Percentiles rank a stretch among this genome's conserved stretches.
Conservation (phyloP, 2,113 vertebrate genomes). For the Sorex fumeus region DNA sequence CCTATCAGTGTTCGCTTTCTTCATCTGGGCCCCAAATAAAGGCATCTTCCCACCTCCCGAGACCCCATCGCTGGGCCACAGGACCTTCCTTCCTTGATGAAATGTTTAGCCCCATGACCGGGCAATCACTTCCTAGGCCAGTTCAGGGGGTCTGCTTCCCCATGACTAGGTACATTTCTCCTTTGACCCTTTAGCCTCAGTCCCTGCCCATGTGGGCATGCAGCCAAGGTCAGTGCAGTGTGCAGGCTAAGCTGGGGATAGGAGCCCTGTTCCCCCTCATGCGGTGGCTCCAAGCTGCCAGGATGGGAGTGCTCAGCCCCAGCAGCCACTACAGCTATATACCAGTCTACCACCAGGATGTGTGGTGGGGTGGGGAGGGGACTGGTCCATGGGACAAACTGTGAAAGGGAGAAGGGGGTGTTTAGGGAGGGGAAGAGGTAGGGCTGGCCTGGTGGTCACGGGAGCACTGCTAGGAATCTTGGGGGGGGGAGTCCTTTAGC, state of each 20-base stretch:
- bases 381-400: neutral
- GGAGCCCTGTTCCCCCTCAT: conserved; percentile 32
- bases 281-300: conserved; percentile 17
- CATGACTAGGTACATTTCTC: conserved; percentile 47
- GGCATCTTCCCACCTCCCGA: neutral
- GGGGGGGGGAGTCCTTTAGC: conserved; percentile 44
- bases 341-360: neutral
- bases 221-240: conserved; percentile 48
- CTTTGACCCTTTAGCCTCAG: conserved; percentile 35
- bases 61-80: neutral
- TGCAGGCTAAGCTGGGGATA: conserved; percentile 29
- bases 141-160: neutral
- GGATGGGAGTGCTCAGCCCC: neutral
- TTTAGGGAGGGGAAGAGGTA: neutral
- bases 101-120: neutral
- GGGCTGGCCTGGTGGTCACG: neutral
- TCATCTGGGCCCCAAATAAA: conserved; percentile 22
- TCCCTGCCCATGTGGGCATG: conserved; percentile 16
- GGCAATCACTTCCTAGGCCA: conserved; percentile 12
- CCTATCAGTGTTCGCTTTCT: neutral
- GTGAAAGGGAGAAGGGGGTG: neutral
- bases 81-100: neutral
- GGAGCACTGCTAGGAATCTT: conserved; percentile 15
- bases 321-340: neutral
- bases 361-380: neutral